Conservation (phyloP, 2,888 invertebrate genomes). For the Polydrusus pterygomalis region DNA sequence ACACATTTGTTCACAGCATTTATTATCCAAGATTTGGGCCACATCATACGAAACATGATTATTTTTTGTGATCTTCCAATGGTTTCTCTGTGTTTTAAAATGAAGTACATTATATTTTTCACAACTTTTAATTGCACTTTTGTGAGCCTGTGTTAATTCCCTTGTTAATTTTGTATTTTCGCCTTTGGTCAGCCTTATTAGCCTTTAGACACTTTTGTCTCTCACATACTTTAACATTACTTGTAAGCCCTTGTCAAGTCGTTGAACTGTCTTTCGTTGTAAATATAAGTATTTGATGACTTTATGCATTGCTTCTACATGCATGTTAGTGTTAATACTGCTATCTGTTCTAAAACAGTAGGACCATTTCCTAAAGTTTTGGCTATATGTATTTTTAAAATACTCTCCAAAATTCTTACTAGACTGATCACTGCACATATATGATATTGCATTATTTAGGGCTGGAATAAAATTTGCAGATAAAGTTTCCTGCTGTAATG, state of each 20-base stretch:
- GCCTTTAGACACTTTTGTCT: slow-evolving; percentile 19
- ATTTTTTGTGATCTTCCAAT: slow-evolving; percentile 14
- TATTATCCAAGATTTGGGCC: neutral
- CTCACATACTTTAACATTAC: slow-evolving; percentile 11
- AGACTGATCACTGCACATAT: neutral
- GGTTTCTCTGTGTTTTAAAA: neutral
- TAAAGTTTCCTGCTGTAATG: slow-evolving; percentile 23
- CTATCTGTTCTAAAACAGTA: slow-evolving; percentile 4
- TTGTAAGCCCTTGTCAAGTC: slow-evolving; percentile 28
- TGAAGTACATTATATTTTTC: neutral
- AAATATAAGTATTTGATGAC: slow-evolving; percentile 38
- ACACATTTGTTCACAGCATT: neutral
- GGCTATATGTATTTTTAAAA: neutral
- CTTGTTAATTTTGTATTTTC: neutral
- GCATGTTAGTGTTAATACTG: slow-evolving; percentile 36
- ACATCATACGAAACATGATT: neutral
- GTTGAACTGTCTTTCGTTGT: slow-evolving; percentile 24
- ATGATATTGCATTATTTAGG: neutral
- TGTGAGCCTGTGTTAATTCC: neutral
- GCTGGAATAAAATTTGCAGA: neutral
- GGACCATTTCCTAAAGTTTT: neutral
- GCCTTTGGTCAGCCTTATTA: slow-evolving; percentile 4
- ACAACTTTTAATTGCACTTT: neutral
- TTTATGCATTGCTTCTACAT: slow-evolving; percentile 32
- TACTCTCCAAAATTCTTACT: neutral